Evolutionary conservation across 23 tunicate genomes (phyloP), one percentile per base, ranked within the genome.

Genomic region (Diplosoma virens): DNA sequence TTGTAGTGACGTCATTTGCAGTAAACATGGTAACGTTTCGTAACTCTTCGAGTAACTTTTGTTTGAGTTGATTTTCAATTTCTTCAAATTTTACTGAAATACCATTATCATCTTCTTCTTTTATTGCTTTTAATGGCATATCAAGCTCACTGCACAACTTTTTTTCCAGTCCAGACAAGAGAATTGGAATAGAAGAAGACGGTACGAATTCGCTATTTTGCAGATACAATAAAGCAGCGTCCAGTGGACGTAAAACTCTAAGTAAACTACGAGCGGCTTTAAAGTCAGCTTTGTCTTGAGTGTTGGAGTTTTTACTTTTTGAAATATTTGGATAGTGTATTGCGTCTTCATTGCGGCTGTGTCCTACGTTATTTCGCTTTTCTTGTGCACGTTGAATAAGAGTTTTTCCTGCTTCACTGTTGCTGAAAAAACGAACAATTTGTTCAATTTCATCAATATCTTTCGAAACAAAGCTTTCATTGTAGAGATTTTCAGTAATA

Each of bases 101-200:
- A 7, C 24, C 61, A 28, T 16, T 9, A 22, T 33, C 6, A 48
- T 25, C 20, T 16, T 67, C 52, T 67, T 67, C 74, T 67, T 67
- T 23, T 34, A 17, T 67, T 35, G 48, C 22, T 2, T 2, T 17
- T 3, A 34, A 18, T 11, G 28, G 18, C 2, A 24, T 3, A 3
- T 24, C 61, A 6, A 23, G n/a, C 23, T 65, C 74, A 45, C 26
- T 34, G 9, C 1, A n/a, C 61, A 65, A 41, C 26, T 60, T 60
- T 17, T 65, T 61, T 45, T 64, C 74, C n/a, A 78, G 25, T 18
- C 83, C 83, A 33, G 74, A 14, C 1, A 78, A 45, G 1, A 78
- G 14, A 37, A 78, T 16, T 27, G 83, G 83, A 1, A 27, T 36
- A 2, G 83, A 41, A 27, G 83, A 61, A 2, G 65, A 33, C 0